phyloP scores from a whole-genome alignment of 1,140 invertebrate genomes.

The Reticulitermes speratus region DNA sequence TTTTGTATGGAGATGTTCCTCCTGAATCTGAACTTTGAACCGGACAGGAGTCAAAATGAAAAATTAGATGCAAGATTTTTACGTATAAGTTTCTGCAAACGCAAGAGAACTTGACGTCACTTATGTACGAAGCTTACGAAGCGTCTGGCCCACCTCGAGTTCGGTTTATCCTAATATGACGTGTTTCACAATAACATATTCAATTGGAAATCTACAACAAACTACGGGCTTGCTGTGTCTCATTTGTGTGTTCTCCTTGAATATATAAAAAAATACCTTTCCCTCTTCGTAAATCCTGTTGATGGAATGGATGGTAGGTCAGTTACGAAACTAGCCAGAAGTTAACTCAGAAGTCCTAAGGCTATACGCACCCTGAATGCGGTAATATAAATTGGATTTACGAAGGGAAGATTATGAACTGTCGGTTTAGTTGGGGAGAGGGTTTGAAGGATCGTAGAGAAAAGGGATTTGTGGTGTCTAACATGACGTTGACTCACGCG shows the following conservation, averaged over 20 bases:
- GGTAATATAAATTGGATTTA: slow-evolving; percentile 9
- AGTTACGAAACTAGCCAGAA: neutral
- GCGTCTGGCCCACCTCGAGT: too few species aligned
- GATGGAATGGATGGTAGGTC: neutral
- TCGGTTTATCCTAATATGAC: too few species aligned
- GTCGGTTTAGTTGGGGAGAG: neutral
- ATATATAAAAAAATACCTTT: neutral
- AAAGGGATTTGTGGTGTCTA: slow-evolving; percentile 18
- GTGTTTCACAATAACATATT: too few species aligned
- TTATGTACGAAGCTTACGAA: too few species aligned
- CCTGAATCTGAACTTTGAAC: too few species aligned
- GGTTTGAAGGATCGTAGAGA: neutral
- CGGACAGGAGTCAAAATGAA: too few species aligned
- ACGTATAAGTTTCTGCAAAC: too few species aligned
- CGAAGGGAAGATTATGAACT: slow-evolving; percentile 15
- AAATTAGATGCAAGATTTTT: too few species aligned
- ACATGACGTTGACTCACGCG: neutral
- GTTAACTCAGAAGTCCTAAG: neutral
- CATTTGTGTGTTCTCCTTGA: neutral
- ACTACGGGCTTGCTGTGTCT: too few species aligned
- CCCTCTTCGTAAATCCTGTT: neutral
- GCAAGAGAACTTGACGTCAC: too few species aligned
- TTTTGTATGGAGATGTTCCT: too few species aligned
- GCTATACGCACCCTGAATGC: neutral
- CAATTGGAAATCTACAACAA: too few species aligned